Evolutionary conservation across 2,888 invertebrate species (phyloP), one percentile per base, ranked within the genome.

Genomic region (Merodon equestris): DNA sequence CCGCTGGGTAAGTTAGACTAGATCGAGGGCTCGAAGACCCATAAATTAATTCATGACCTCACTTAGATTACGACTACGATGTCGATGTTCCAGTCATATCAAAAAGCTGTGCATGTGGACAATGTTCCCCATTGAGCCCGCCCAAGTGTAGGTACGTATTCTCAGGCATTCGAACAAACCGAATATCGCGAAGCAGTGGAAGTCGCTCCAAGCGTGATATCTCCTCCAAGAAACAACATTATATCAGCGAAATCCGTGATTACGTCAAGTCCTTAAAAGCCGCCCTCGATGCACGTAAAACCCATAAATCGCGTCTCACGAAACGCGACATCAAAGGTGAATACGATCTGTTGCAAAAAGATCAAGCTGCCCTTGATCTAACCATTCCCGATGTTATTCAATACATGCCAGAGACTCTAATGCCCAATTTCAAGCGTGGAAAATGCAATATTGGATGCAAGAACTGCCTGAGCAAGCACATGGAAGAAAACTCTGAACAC

Each of bases 321-420:
- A 86, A 86, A 71, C 87, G 88, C 5, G 87, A 88, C 64, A 87
- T 87, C 12, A 88, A 87, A 74, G 88, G 87, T 58, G 87, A 88
- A 70, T 87, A 84, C 70, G 88, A 88, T 83, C 76, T 86, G 18
- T 70, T 88, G 51, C 86, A 87, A 81, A 84, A 81, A 44, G 88
- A 87, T 14, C 85, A 84, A 1, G 82, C 83, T 40, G 82, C 85
- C 9, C 72, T 83, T 9, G 87, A 88, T 71, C 71, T 88, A 4
- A 87, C 86, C 7, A 83, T 85, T n/a, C 88, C 88, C 2, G 88
- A 88, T 82, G 86, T 88, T 15, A 85, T 87, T 81, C 88, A 88
- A 70, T 88, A 83, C 42, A 86, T 88, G 87, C 88, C 88, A 1
- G 88, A 88, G 81, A 85, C 88, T 0, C 77, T 86, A 48, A 83